Evolutionary conservation across 2,113 vertebrate genomes (phyloP), one percentile per base, ranked within the genome.

Genomic region (Typhlomys cinereus): DNA sequence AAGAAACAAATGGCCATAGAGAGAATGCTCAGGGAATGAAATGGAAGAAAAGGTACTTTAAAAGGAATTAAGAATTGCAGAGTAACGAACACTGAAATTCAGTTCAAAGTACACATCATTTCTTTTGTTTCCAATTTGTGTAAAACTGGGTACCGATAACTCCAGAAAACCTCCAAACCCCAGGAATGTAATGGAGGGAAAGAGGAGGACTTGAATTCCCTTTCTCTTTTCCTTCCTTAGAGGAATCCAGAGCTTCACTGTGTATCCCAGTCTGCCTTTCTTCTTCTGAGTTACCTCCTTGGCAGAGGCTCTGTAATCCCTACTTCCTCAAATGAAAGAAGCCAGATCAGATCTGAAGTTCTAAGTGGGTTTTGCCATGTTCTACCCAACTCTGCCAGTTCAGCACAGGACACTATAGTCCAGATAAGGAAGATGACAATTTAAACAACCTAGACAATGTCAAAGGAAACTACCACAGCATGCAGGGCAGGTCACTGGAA

Each of bases 151-250:
- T 59, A 7, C 36, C 18, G 1, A 23, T 66, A 29, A n/a, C 9
- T 84, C 31, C 25, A 61, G 71, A 67, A 84, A 93, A 88, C 9
- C 17, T 90, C 21, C 36, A 34, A 71, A 76, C 7, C 54, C 10
- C 7, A 25, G 20, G 34, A 90, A 91, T 61, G 31, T 34, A 0
- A 5, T 6, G 25, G n/a, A 61, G 52, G 64, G 18, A 88, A 2
- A 69, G 15, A 8, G 34, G 23, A 27, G 31, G 1, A 0, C 20
- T 0, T 0, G 5, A 27, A 23, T 20, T 12, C 31, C 62, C 31
- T 59, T 44, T 75, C 61, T 67, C 36, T n/a, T 14, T 18, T 6
- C 0, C 13, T 74, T 17, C 73, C 57, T 71, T 39, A 1, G 4
- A 61, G 61, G 62, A 25, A 59, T 36, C 46, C 73, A 34, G 48